Percentiles rank a stretch among this genome's conserved stretches.
Conservation (phyloP, 1,140 invertebrate genomes). For the Drosophila sproati region DNA sequence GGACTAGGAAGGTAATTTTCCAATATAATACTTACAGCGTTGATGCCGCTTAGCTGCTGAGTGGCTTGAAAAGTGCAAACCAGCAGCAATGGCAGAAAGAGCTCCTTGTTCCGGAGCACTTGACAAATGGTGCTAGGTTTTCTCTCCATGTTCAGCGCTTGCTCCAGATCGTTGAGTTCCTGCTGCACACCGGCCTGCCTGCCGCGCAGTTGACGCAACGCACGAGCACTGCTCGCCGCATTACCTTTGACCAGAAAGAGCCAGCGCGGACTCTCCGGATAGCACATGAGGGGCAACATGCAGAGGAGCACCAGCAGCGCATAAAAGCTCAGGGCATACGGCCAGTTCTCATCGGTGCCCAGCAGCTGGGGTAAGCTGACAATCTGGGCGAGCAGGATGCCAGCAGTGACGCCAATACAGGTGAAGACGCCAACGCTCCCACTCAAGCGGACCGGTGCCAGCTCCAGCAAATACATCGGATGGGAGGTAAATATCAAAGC, state of each 20-base stretch:
- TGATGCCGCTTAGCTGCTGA: constrained; percentile 94
- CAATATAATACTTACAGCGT: constrained; percentile 88
- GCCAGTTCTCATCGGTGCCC: constrained; percentile 88
- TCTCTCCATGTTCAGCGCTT: constrained; percentile 28
- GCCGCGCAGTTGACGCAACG: constrained; percentile 50
- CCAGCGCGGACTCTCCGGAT: constrained; percentile 95
- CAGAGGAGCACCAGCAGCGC: constrained; percentile 86
- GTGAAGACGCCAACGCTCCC: constrained; percentile 93
- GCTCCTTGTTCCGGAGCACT: constrained; percentile 85
- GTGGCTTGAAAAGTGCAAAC: constrained; percentile 90
- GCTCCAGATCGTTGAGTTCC: constrained; percentile 83
- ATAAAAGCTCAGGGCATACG: constrained; percentile 88
- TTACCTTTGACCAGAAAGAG: constrained; percentile 89
- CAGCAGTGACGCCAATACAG: constrained; percentile 93
- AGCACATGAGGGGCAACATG: constrained; percentile 86
- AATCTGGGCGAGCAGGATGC: constrained; percentile 92
- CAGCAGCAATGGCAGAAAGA: constrained; percentile 89
- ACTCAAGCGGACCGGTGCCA: constrained; percentile 89
- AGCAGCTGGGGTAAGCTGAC: constrained; percentile 61
- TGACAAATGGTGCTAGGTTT: constrained; percentile 85
- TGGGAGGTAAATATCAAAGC: constrained; percentile 92
- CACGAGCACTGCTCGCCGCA: constrained; percentile 86
- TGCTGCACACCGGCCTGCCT: constrained; percentile 56
- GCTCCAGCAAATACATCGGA: constrained; percentile 94
- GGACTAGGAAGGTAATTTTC: no score